Base-by-base conservation (phyloP, 1,140 invertebrate genomes). In the Chlorops oryzae region DNA sequence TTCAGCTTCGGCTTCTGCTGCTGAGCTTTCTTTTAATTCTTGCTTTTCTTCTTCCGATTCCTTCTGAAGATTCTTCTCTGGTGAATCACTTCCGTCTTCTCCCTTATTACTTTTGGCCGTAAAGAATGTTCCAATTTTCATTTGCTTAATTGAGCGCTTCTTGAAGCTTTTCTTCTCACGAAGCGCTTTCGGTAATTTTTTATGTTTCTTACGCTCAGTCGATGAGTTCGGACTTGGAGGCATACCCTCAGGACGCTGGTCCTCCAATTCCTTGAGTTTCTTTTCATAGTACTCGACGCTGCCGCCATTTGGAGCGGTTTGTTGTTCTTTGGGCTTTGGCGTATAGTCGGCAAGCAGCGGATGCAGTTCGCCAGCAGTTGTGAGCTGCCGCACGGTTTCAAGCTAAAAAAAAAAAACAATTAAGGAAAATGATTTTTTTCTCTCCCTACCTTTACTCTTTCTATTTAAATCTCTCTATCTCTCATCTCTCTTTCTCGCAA, bases 91-190 rank as follows among this genome's bases (percentile, higher is more conserved):
- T 24, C 35, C 52, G 24, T 41, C 38, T 38, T 34, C 51, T 5
- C 18, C 20, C 45, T 44, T 48, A 41, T n/a, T 48, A 25, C 24
- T 25, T n/a, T 38, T 42, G 1, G n/a, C 67, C 68, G 32, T 62
- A 40, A 61, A 74, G 73, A 62, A 78, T 46, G 57, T 76, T 23
- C 55, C 53, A 25, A 78, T 60, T 0, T 65, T 75, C 15, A 69
- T 71, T 51, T 77, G 70, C 52, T 73, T 75, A 17, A 53, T 52
- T 3, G 63, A 59, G 47, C 74, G 72, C 20, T 74, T 59, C 51
- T 71, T 65, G 45, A 73, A 75, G 15, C 61, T 63, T 58, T 62
- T 70, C 10, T 56, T 57, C 5, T 64, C 56, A 0, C 57, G 55
- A 17, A 69, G 38, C 1, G 62, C 62, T 22, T 70, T 70, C 5